These are phyloP conservation scores for Leptinotarsa rubiginosa DNA, from an alignment of 2,888 invertebrate species.

Conservation along the genomic window DNA sequence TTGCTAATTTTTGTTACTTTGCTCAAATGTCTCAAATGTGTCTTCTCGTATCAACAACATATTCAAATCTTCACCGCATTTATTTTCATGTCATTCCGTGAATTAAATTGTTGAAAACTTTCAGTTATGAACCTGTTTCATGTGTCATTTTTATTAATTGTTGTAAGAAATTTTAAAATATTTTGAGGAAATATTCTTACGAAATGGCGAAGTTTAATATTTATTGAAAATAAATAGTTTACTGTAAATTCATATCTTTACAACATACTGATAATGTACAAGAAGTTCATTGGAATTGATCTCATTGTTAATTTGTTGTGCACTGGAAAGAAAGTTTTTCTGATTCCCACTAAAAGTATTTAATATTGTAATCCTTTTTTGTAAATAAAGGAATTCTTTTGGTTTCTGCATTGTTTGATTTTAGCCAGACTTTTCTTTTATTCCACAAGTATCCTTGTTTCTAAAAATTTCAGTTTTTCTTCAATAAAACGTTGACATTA, in stretches of 20 bases:
- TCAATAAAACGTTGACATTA: too few species aligned
- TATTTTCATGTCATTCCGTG: neutral
- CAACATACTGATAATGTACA: neutral
- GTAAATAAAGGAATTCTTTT: neutral
- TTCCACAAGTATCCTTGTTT: too few species aligned
- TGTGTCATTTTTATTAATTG: conserved; percentile 1
- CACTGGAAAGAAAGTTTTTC: neutral
- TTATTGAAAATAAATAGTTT: neutral
- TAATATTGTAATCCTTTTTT: neutral
- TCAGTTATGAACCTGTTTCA: neutral
- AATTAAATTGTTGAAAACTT: neutral
- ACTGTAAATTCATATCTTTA: neutral
- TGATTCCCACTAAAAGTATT: neutral
- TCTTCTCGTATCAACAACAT: too few species aligned
- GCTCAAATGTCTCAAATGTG: too few species aligned
- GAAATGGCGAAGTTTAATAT: neutral
- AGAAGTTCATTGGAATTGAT: neutral
- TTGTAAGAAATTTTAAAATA: neutral
- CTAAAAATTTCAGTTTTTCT: too few species aligned
- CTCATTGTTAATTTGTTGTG: neutral
- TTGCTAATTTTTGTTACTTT: too few species aligned
- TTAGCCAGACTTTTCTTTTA: too few species aligned
- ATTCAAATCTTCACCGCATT: too few species aligned
- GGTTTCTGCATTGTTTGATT: neutral
- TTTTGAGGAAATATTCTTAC: neutral